A percentile compares a stretch with the other conserved stretches of the same genome.
Evolutionary conservation across 2,797 vertebrate genomes (phyloP).

Genomic region (Hydrolagus colliei): DNA sequence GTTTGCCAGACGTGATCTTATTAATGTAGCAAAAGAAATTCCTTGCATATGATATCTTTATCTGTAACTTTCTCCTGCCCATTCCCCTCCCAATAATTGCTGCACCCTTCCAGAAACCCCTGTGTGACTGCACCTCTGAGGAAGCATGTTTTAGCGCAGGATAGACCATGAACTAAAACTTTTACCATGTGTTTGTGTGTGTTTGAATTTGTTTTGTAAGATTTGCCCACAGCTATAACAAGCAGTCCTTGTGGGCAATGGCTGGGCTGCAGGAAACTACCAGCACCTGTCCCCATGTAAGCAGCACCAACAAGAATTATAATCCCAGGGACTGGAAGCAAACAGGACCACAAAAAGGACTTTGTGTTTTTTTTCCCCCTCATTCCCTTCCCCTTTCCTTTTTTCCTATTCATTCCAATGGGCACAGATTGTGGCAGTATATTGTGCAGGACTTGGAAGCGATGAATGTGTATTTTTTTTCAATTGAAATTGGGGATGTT

Average conservation of each 20-base stretch:
- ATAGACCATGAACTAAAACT: too few relatives aligned
- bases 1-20: not conserved
- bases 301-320: not conserved
- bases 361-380: not conserved
- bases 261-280: constrained; percentile 51
- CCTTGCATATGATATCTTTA: constrained; percentile 5
- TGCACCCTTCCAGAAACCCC: not conserved
- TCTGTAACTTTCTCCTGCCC: not conserved
- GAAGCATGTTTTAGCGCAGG: not conserved
- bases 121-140: not conserved
- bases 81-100: not conserved
- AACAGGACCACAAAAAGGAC: constrained; percentile 38
- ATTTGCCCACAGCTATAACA: not conserved
- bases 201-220: not conserved
- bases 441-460: not conserved
- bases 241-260: constrained; percentile 37
- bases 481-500: not conserved
- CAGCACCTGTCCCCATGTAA: constrained; percentile 34
- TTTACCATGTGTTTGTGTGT: too few relatives aligned
- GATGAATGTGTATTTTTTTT: not conserved
- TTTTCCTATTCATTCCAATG: not conserved
- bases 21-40: not conserved
- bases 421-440: not conserved
- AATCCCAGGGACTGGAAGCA: constrained; percentile 39
- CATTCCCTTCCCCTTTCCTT: not conserved